Evolutionary conservation across 2,888 invertebrate genomes (phyloP), one percentile per base, ranked within the genome.

Genomic region (Nezara viridula): DNA sequence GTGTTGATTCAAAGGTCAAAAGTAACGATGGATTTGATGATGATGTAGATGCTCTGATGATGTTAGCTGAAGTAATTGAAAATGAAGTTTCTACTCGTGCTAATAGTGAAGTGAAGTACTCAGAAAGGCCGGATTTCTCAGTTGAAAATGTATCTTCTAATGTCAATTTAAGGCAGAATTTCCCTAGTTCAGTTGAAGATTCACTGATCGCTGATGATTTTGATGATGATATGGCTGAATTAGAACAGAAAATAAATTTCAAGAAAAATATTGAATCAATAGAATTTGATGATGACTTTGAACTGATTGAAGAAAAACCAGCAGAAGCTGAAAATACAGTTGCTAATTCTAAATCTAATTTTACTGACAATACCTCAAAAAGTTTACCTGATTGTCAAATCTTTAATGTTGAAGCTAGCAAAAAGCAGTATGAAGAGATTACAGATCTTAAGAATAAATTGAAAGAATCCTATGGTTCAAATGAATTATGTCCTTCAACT

Each of bases 41-140:
- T 19, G 91, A 91, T 52, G 91, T 91, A 85, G 91, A 91, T 37
- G 89, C 90, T 19, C 73, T 91, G 37, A 90, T 90, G 86, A 90
- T 90, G 85, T 88, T 91, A 32, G 90, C 90, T 77, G 90, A 91
- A 88, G 89, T 89, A 3, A 88, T 90, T 77, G 91, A 91, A 90
- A 91, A 89, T 81, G 89, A 89, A 88, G 81, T 77, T 47, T 50
- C 88, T 52, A 47, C 32, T 50, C 50, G 14, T 32, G 52, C 16
- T 2, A 24, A 47, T 14, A 49, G 19, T 2, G 27, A 52, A 32
- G n/a, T 49, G 12, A 85, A 85, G 47, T 47, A n/a, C 10, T 40
- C 44, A 24, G 9, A 21, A 12, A 37, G 21, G 32, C 60, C 37
- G 21, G 47, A 85, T 32, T 4, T 14, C 40, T 3, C n/a, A 19